Conservation (phyloP, 2,113 vertebrate species). For the Chlorodrepanis virens region DNA sequence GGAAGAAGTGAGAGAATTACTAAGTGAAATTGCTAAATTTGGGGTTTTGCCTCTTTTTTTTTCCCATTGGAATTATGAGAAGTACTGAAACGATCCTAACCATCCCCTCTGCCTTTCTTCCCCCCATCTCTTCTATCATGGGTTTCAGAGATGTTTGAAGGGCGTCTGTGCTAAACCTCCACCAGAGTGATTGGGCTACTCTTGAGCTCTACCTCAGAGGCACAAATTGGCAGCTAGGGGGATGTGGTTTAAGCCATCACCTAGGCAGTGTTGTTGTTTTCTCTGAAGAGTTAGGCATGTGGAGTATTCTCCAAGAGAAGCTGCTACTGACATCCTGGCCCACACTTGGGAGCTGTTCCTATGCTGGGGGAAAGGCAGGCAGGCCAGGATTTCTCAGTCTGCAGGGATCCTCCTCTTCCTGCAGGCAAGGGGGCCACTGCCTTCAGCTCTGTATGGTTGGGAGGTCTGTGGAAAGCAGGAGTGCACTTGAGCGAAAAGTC, state of each 20-base stretch:
- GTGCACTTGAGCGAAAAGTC: neutral
- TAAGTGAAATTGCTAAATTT: neutral
- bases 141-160: neutral
- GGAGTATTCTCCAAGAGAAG: neutral
- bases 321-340: neutral
- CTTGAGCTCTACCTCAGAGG: neutral
- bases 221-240: neutral
- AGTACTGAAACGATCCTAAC: neutral
- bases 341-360: neutral
- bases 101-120: neutral
- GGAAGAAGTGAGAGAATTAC: neutral
- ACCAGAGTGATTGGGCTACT: neutral
- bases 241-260: neutral
- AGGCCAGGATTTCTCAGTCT: neutral
- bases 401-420: neutral
- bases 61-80: neutral
- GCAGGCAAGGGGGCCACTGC: neutral
- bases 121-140: neutral
- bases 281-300: neutral
- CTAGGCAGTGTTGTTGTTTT: neutral
- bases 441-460: neutral
- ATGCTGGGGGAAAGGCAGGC: neutral
- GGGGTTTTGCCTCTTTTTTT: fast-evolving
- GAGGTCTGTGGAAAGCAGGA: neutral
- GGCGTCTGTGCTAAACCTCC: neutral